Percentiles rank a stretch among this genome's conserved stretches.
Conservation (phyloP, 2,113 vertebrate genomes). For the Grus americana region DNA sequence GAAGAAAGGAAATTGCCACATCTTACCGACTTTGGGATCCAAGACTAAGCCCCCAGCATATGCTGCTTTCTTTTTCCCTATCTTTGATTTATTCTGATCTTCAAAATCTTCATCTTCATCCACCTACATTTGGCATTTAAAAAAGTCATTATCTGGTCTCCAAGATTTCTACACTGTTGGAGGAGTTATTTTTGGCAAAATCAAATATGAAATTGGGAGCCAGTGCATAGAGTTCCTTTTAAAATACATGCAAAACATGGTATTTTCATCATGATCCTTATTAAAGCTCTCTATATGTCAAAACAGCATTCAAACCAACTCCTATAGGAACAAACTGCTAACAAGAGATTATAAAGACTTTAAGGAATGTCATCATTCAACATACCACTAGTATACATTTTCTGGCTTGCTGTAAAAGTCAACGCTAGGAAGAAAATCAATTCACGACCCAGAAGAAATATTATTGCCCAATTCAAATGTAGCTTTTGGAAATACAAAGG, state of each 20-base stretch:
- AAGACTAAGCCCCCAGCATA: slow-evolving; percentile 96
- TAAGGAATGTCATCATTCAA: neutral
- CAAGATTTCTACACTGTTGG: neutral
- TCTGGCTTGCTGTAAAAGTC: neutral
- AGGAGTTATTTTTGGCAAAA: slow-evolving; percentile 46
- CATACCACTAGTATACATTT: neutral
- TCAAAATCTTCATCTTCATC: slow-evolving; percentile 88
- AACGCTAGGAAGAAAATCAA: neutral
- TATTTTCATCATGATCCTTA: neutral
- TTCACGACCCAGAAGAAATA: neutral
- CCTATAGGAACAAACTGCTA: neutral
- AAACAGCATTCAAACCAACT: neutral
- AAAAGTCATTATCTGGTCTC: slow-evolving; percentile 50
- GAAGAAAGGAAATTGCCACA: slow-evolving; percentile 4
- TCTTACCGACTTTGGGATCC: slow-evolving; percentile 98
- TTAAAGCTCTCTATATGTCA: neutral
- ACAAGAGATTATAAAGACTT: neutral
- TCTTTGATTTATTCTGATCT: slow-evolving; percentile 82
- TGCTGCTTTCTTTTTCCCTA: slow-evolving; percentile 90
- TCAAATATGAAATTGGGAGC: neutral
- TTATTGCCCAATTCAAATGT: neutral
- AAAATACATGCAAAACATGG: neutral
- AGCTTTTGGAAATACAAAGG: neutral
- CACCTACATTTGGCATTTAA: slow-evolving; percentile 70
- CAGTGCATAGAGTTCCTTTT: neutral